phyloP scores from a whole-genome alignment of 2,888 invertebrate species.

The Bhutanitis thaidina region DNA sequence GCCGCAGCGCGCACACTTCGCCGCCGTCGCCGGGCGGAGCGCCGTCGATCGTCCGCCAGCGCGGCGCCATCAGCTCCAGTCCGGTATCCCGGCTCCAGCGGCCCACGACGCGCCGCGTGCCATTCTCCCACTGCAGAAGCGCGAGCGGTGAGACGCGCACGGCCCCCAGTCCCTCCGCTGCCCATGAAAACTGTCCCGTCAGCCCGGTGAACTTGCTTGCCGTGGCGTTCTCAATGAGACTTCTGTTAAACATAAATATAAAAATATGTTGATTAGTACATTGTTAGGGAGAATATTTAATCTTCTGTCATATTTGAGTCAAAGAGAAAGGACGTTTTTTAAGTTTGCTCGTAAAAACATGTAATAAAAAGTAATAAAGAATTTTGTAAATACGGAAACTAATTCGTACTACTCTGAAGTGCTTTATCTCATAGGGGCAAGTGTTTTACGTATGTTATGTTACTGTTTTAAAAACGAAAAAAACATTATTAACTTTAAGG shows the following conservation, averaged over 20 bases:
- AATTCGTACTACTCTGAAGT: too few species aligned
- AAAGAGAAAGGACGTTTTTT: too few species aligned
- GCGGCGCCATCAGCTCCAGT: slow-evolving; percentile 82
- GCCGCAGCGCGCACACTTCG: slow-evolving; percentile 83
- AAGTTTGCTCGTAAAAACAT: too few species aligned
- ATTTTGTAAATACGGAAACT: too few species aligned
- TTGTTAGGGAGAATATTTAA: too few species aligned
- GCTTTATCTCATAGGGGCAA: too few species aligned
- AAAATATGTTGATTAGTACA: too few species aligned
- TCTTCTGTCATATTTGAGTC: too few species aligned
- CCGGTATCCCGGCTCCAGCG: slow-evolving; percentile 89
- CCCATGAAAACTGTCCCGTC: slow-evolving; percentile 56
- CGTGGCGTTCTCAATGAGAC: slow-evolving; percentile 31
- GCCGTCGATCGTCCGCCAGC: slow-evolving; percentile 83
- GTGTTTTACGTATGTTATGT: too few species aligned
- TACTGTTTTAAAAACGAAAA: too few species aligned
- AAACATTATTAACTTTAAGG: too few species aligned
- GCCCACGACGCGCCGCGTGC: slow-evolving; percentile 79
- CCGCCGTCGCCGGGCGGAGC: slow-evolving; percentile 84
- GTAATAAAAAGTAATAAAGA: too few species aligned
- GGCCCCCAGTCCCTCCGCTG: slow-evolving; percentile 22
- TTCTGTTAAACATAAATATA: background rate
- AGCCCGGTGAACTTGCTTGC: slow-evolving; percentile 40
- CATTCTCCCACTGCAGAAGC: slow-evolving; percentile 81
- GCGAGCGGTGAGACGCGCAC: slow-evolving; percentile 32